phyloP scores from a whole-genome alignment of 2,113 vertebrate species.

The Cyanoramphus novaezelandiae region DNA sequence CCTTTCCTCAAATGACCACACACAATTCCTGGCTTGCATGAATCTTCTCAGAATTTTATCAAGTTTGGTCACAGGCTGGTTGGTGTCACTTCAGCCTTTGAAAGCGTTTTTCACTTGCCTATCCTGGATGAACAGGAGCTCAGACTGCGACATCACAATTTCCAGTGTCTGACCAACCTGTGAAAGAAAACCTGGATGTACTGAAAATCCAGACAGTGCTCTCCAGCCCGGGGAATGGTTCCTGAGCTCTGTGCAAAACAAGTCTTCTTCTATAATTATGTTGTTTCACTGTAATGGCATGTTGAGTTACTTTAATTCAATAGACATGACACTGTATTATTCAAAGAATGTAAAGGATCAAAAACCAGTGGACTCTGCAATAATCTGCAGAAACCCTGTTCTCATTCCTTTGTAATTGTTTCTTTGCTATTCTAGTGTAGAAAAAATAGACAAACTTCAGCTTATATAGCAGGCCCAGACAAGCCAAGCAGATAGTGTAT shows the following conservation, averaged over 20 bases:
- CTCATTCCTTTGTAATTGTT: background rate
- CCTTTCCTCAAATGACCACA: background rate
- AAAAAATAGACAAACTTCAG: background rate
- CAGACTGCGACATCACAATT: background rate
- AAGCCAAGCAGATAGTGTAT: background rate
- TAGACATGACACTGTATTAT: background rate
- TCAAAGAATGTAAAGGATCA: background rate
- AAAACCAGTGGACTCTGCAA: background rate
- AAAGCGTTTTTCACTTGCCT: background rate
- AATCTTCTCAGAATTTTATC: background rate
- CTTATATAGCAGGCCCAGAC: background rate
- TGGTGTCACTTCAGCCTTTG: background rate
- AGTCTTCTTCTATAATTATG: background rate
- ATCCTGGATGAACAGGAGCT: background rate
- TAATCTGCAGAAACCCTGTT: background rate
- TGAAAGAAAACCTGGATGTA: background rate
- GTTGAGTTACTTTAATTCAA: background rate
- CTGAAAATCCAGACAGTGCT: background rate
- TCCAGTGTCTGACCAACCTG: background rate
- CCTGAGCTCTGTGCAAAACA: background rate
- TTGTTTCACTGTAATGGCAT: background rate
- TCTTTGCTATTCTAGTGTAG: background rate
- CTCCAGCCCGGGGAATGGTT: background rate
- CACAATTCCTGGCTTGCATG: background rate
- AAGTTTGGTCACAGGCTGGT: background rate